Evolutionary conservation across 2,888 invertebrate species (phyloP), one percentile per base, ranked within the genome.

Genomic region (Patella depressa): DNA sequence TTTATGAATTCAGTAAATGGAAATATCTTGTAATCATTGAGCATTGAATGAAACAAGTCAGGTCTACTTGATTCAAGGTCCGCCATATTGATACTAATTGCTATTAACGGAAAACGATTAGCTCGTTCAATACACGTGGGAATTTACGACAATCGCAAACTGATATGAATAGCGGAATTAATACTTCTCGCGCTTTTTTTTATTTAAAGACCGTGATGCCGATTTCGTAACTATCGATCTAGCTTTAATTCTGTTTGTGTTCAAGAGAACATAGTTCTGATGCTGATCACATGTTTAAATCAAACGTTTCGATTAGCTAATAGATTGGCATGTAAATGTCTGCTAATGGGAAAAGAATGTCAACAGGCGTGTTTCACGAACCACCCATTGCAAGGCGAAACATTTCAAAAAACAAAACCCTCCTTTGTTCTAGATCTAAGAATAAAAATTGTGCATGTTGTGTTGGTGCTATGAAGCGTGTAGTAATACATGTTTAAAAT

Each of bases 21-120:
- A 24, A 24, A 65, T 12, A 65, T 24, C 65, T 24, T 65, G 65
- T 65, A 24, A 65, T 19, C 19, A 24, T 24, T 12, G 65, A 3
- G 12, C 65, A 24, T 65, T 65, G 65, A 65, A 65, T 65, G 19
- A 19, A 19, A 65, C 3, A 65, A 65, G 65, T 65, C 65, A 65
- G 0, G 7, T 65, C 19, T 3, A 24, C 24, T 65, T 19, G 24
- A 65, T 65, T 65, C 4, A 15, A 65, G 65, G 65, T 65, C 65
- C 19, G 65, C 65, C 76, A 76, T 76, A 73, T 76, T 76, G 76
- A 76, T 76, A 76, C 73, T 72, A 73, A 57, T 24, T 57, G 76
- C 73, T 69, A 72, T 76, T 69, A 73, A n/a, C 76, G 76, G 76
- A 73, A 76, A 76, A 69, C 73, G 72, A 76, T 76, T 76, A 76